phyloP scores from a whole-genome alignment of 2,888 invertebrate genomes.

The Caenorhabditis sp. region DNA sequence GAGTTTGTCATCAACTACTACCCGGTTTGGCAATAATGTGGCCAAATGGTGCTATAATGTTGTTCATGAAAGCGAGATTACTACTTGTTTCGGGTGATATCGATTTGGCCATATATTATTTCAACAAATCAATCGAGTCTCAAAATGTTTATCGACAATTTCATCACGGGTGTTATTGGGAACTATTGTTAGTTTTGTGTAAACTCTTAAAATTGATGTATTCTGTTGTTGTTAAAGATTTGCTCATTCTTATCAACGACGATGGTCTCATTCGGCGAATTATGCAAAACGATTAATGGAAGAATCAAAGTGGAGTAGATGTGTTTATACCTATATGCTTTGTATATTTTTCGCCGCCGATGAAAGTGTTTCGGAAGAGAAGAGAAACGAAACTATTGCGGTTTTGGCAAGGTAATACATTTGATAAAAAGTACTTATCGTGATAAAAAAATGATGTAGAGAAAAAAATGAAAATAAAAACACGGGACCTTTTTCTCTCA shows the following conservation, averaged over 20 bases:
- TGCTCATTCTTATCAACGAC: conserved; percentile 58
- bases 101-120: conserved; percentile 78
- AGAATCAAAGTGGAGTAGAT: conserved; percentile 89
- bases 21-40: conserved; percentile 76
- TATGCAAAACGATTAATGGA: conserved; percentile 76
- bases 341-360: conserved; percentile 79
- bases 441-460: too few species aligned
- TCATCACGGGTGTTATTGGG: conserved; percentile 92
- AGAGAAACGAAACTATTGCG: conserved; percentile 46
- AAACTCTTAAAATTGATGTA: neutral
- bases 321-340: conserved; percentile 86
- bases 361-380: conserved; percentile 37
- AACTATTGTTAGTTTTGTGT: conserved; percentile 76
- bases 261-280: conserved; percentile 67
- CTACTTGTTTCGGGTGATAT: conserved; percentile 77
- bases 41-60: conserved; percentile 86
- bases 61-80: conserved; percentile 87
- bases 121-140: conserved; percentile 82
- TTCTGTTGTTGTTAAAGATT: conserved; percentile 37
- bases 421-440: neutral
- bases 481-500: too few species aligned
- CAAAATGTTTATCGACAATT: conserved; percentile 88
- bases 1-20: conserved; percentile 81
- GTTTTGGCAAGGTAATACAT: conserved; percentile 30
- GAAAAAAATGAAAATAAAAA: too few species aligned